Base-by-base conservation (phyloP, 2,888 invertebrate genomes). In the Hydraecia micacea region DNA sequence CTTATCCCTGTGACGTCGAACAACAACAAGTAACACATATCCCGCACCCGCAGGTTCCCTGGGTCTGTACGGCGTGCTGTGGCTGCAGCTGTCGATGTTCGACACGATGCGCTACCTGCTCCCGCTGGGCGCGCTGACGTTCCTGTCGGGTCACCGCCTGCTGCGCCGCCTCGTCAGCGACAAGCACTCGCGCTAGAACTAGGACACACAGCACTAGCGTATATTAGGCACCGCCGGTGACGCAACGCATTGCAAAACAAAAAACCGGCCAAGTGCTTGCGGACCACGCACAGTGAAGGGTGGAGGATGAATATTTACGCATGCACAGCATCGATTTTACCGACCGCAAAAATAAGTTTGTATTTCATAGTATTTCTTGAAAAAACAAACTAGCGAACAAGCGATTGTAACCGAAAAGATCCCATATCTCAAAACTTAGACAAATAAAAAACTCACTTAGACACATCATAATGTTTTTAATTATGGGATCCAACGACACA, bases 11-110 rank as follows among this genome's bases (percentile, higher is more conserved):
- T 55, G 36, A 36, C n/a, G 25, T 69, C 9, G 11, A n/a, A 25
- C 32, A 52, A 49, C 32, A 68, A 52, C 15, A 52, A 55, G 18
- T 70, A 21, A 60, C 39, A 55, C 5, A 3, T 28, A 21, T n/a
- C 58, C 7, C 0, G 32, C 0, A 0, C 32, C 28, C 7, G 0
- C 52, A 98, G 98, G 97, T 49, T 99, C 99, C 78, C 98, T 99
- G 91, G 97, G 97, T 0, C 97, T 99, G 76, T 99, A 99, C 97
- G 98, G 97, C 75, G 95, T 98, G 90, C 99, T 99, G 97, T 99
- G 99, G 99, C 96, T 99, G 89, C 97, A 98, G 92, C 97, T 99
- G 90, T 98, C 99, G 92, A 99, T 99, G 99, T 99, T 99, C 97
- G 98, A 98, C 87, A 99, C 99, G 32, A 97, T 99, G 90, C 98